A percentile compares a stretch with the other conserved stretches of the same genome.
Evolutionary conservation across 2,797 vertebrate genomes (phyloP).

Genomic region (Hydrocynus forskahlii): DNA sequence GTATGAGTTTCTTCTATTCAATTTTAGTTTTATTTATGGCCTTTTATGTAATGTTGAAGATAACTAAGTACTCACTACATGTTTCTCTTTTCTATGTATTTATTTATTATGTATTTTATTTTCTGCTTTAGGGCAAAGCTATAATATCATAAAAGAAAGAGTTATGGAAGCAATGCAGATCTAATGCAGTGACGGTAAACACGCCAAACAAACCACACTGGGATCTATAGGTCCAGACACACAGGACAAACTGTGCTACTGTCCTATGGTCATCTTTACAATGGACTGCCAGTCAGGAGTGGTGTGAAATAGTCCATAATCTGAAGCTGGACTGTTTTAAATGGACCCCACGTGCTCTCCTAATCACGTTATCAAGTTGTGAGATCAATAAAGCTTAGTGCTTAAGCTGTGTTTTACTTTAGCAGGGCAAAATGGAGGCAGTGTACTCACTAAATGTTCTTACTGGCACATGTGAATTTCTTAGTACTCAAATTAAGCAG

Average conservation of each 20-base stretch:
- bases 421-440: constrained; percentile 83
- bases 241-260: constrained; percentile 39
- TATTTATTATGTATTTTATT: no score
- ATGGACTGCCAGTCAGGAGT: constrained; percentile 66
- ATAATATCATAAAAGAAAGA: no score
- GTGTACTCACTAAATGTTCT: constrained; percentile 88
- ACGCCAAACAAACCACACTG: constrained; percentile 29
- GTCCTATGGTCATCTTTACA: constrained; percentile 55
- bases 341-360: constrained; percentile 70
- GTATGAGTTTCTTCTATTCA: no score
- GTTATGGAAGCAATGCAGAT: neutral
- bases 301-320: constrained; percentile 61
- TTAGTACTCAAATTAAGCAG: constrained; percentile 93
- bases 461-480: constrained; percentile 91
- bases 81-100: no score
- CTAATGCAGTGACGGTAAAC: neutral
- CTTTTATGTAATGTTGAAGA: no score
- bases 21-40: no score
- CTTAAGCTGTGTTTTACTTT: constrained; percentile 82
- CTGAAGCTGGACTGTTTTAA: constrained; percentile 65
- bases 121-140: no score
- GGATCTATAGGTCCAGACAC: constrained; percentile 30
- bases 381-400: constrained; percentile 86
- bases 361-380: constrained; percentile 83
- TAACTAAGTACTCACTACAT: no score